Evolutionary conservation across 2,888 invertebrate genomes (phyloP).

Genomic region (Punctoribates punctum): DNA sequence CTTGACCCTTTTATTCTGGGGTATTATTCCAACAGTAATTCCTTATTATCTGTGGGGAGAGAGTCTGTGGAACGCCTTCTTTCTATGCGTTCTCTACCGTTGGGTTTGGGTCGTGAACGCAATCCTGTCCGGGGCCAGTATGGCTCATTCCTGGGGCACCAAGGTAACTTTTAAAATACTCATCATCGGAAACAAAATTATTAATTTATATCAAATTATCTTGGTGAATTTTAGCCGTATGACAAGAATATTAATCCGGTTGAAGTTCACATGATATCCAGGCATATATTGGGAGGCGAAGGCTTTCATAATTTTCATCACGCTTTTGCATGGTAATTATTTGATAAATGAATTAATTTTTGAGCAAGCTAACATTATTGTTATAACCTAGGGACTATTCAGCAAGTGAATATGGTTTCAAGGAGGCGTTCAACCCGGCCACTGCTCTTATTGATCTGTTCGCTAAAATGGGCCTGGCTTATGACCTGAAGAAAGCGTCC

Average conservation of each 20-base stretch:
- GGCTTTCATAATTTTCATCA: constrained; percentile 54
- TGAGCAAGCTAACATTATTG: no score
- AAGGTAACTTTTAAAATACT: neutral
- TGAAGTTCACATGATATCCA: constrained; percentile 50
- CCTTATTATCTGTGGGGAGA: constrained; percentile 83
- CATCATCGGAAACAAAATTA: no score
- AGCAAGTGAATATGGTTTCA: constrained; percentile 54
- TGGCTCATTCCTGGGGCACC: constrained; percentile 81
- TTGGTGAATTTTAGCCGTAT: constrained; percentile 61
- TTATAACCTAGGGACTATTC: constrained; percentile 54
- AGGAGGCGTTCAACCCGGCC: constrained; percentile 51
- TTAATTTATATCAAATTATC: no score
- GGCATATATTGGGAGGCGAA: constrained; percentile 45
- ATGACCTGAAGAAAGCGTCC: constrained; percentile 27
- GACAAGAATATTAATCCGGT: constrained; percentile 64
- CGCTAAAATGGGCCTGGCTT: constrained; percentile 51
- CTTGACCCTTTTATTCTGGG: constrained; percentile 54
- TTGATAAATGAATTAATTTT: neutral
- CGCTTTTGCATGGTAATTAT: constrained; percentile 54
- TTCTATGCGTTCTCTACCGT: constrained; percentile 71
- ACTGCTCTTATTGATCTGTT: constrained; percentile 54
- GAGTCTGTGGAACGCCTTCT: constrained; percentile 69
- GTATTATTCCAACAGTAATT: constrained; percentile 63
- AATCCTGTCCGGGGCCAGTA: constrained; percentile 91
- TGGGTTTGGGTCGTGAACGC: constrained; percentile 81